These are phyloP conservation scores for Holothuria scabra DNA, from an alignment of 53 echinoderm and acorn worm species.

Conservation along the genomic window DNA sequence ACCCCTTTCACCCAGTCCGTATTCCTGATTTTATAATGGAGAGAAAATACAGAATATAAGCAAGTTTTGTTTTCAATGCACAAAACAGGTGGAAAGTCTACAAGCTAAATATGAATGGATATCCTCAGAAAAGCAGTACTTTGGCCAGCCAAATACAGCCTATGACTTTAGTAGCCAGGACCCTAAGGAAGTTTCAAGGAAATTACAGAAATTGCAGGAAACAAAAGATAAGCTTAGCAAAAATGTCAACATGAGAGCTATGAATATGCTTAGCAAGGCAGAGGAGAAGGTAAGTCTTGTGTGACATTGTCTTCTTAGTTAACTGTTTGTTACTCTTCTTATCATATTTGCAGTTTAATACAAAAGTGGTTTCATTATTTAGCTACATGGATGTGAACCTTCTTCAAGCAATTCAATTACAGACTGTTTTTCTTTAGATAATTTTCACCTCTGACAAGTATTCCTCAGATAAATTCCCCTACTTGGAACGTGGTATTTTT, in stretches of 20 bases:
- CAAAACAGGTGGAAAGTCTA: slow-evolving; percentile 73
- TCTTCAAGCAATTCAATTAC: too few species aligned
- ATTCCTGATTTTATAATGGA: too few species aligned
- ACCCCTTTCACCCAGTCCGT: too few species aligned
- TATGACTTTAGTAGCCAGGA: slow-evolving; percentile 89
- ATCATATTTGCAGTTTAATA: too few species aligned
- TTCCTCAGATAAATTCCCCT: too few species aligned
- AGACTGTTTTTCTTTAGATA: too few species aligned
- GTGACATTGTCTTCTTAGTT: background rate
- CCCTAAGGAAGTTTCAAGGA: slow-evolving; percentile 75
- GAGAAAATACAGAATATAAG: too few species aligned
- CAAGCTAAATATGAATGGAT: slow-evolving; percentile 98
- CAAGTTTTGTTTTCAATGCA: too few species aligned
- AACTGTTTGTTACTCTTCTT: background rate
- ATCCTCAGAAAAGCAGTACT: slow-evolving; percentile 88
- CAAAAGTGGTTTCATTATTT: too few species aligned
- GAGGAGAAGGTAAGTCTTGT: slow-evolving; percentile 80
- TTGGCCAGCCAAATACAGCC: slow-evolving; percentile 96
- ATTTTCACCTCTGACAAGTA: too few species aligned
- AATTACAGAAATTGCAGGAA: slow-evolving; percentile 92
- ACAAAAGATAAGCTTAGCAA: slow-evolving; percentile 96
- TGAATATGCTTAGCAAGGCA: slow-evolving; percentile 99
- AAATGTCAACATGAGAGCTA: slow-evolving; percentile 97
- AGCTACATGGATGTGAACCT: too few species aligned
- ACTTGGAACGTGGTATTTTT: too few species aligned